Base-by-base conservation (phyloP, 2,113 vertebrate genomes). In the Zapus hudsonius region DNA sequence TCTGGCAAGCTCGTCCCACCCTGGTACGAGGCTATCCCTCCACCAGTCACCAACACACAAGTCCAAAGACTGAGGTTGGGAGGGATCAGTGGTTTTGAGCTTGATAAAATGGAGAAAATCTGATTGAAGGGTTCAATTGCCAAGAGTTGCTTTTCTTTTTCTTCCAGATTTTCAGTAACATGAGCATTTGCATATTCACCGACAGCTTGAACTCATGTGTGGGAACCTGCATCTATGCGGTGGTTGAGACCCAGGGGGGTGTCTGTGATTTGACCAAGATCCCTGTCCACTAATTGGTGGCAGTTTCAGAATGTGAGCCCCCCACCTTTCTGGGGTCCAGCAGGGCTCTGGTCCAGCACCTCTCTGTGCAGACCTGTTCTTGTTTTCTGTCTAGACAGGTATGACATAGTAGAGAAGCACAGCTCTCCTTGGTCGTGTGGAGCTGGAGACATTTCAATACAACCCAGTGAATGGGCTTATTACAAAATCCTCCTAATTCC, bases 401-500 rank as follows among this genome's bases (percentile, higher is more conserved):
- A 42, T 61, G 64, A 73, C 59, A 69, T 13, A 29, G 75, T 64
- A 73, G 61, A 75, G 61, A 75, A 88, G 33, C 4, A 63, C 20
- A 25, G 64, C 47, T 92, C 19, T 86, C 89, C 78, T 63, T 33
- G 63, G 33, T 67, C 31, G 20, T 19, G 4, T 36, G 38, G 66
- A 73, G 55, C 20, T 82, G 31, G 79, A 73, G 80, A 57, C 47
- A 91, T 63, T 93, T 91, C 80, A 72, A 86, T 47, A 40, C 27
- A 9, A 63, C 44, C 91, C 84, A 95, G 93, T 83, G 70, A 87
- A 81, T 78, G 63, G 89, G 42, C 59, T 95, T 92, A 94, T 64
- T 73, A 72, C 72, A 59, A 91, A 92, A 91, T 84, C 93, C 93
- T 90, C 47, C 90, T 94, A 95, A 95, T 94, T 93, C 96, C 81